Evolutionary conservation across 2,888 invertebrate genomes (phyloP).

Genomic region (Chironomus riparius): DNA sequence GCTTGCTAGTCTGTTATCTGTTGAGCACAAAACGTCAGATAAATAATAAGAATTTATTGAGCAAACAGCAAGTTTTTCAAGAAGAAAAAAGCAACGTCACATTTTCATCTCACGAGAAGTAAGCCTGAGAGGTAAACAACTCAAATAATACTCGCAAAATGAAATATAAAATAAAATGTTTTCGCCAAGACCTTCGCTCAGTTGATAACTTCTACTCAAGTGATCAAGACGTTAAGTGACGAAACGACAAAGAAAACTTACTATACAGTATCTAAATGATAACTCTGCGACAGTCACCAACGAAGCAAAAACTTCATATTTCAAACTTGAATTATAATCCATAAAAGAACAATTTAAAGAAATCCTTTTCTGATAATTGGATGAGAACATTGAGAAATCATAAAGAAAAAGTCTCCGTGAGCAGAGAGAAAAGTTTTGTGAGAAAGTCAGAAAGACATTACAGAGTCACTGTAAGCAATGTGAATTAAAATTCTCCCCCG

Average conservation of each 20-base stretch:
- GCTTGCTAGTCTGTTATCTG: not conserved
- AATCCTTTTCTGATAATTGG: not conserved
- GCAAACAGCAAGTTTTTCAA: not conserved
- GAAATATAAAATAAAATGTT: not conserved
- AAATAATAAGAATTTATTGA: not conserved
- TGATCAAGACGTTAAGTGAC: conserved; percentile 8
- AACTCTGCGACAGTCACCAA: conserved; percentile 9
- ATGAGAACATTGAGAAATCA: not conserved
- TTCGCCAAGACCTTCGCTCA: not conserved
- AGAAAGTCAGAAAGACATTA: not conserved
- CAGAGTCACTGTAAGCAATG: conserved; percentile 12
- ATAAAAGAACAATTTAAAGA: not conserved
- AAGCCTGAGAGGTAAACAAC: not conserved
- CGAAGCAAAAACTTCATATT: conserved; percentile 8
- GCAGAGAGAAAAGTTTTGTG: not conserved
- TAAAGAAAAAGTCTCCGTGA: not conserved
- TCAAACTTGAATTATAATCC: conserved; percentile 14
- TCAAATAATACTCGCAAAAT: not conserved
- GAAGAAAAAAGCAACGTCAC: no score
- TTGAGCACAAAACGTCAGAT: not conserved
- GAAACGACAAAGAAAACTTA: not conserved
- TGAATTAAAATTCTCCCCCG: conserved; percentile 11
- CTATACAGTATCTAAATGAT: conserved; percentile 1
- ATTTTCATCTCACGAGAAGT: not conserved
- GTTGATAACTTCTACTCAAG: conserved; percentile 1